Base-by-base conservation (phyloP, 2,113 vertebrate species). In the Sakesphorus luctuosus region DNA sequence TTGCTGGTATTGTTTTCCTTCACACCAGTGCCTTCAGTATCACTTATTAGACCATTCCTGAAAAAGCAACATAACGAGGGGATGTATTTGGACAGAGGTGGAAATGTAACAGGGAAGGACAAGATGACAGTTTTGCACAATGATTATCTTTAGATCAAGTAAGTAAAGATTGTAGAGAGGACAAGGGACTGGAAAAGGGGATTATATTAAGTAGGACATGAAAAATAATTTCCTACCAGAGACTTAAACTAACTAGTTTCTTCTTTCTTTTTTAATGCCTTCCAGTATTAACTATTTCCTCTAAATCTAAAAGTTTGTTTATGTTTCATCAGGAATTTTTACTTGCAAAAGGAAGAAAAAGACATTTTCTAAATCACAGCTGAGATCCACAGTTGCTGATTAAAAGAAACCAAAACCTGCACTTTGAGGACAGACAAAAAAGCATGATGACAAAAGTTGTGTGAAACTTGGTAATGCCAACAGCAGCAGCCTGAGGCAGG, bases 391-490 rank as follows among this genome's bases (percentile, higher is more conserved):
- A 28, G 63, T 59, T 87, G 52, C 47, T 89, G 65, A 84, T 62
- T 75, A 86, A 81, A 79, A 75, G 65, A 74, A 63, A 90, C 15
- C 17, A 76, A 85, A 77, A 87, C 44, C 63, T 88, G n/a, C 35
- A 43, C n/a, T 93, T 84, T 94, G 74, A 96, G 56, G 52, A 87
- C 44, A 92, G 86, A 83, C 71, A 93, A 74, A 84, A 80, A 73
- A 87, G 38, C 47, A 77, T 94, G 87, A 92, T 78, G 74, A 94
- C 78, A 95, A 90, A 89, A 92, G n/a, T 49, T 7, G 0, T 68
- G 56, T 88, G 79, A 90, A 92, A 93, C 47, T 78, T 55, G 50
- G 31, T 66, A 59, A 62, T 80, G 84, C 83, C 7, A 79, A 61
- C 35, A 62, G 7, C 25, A 79, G 26, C 28, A 81, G 15, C 35